These are phyloP conservation scores for Trachythela sp. DNA, from an alignment of 64 coral and sea anemone genomes.

Conservation along the genomic window DNA sequence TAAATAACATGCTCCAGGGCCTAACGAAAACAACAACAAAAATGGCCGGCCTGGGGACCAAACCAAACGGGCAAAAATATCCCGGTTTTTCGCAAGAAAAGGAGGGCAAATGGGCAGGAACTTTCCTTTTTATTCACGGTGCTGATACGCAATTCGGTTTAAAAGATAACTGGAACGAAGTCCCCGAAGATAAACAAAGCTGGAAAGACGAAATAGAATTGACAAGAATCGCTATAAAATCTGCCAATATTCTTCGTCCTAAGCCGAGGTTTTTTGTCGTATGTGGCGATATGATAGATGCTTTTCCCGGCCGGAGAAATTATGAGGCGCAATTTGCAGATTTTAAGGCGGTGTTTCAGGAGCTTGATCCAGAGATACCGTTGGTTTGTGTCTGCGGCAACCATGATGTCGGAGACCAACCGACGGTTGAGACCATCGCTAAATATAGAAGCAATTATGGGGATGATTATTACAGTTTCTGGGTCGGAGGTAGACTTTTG, in stretches of 20 bases:
- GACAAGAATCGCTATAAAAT: slow-evolving; percentile 79
- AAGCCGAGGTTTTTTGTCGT: slow-evolving; percentile 97
- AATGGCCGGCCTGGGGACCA: neutral
- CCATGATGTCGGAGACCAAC: slow-evolving; percentile 80
- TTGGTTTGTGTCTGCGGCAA: slow-evolving; percentile 92
- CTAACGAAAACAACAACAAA: neutral
- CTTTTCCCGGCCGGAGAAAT: slow-evolving; percentile 65
- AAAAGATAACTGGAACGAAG: slow-evolving; percentile 90
- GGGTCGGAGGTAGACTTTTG: slow-evolving; percentile 86
- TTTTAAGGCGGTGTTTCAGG: slow-evolving; percentile 82
- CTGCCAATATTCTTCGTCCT: slow-evolving; percentile 70
- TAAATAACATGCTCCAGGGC: neutral
- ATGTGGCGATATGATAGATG: slow-evolving; percentile 93
- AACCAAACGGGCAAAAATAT: slow-evolving; percentile 28
- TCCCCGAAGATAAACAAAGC: slow-evolving; percentile 56
- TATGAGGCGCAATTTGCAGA: slow-evolving; percentile 79
- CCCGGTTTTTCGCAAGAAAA: slow-evolving; percentile 72
- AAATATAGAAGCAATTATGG: slow-evolving; percentile 90
- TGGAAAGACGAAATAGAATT: slow-evolving; percentile 82
- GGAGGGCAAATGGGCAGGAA: slow-evolving; percentile 79
- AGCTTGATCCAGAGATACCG: slow-evolving; percentile 77
- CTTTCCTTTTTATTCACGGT: slow-evolving; percentile 87
- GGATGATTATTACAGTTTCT: slow-evolving; percentile 90
- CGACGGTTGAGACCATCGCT: slow-evolving; percentile 60
- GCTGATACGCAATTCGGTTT: slow-evolving; percentile 95